Evolutionary conservation across 2,113 vertebrate species (phyloP).

Genomic region (Genyomyrus donnyi): DNA sequence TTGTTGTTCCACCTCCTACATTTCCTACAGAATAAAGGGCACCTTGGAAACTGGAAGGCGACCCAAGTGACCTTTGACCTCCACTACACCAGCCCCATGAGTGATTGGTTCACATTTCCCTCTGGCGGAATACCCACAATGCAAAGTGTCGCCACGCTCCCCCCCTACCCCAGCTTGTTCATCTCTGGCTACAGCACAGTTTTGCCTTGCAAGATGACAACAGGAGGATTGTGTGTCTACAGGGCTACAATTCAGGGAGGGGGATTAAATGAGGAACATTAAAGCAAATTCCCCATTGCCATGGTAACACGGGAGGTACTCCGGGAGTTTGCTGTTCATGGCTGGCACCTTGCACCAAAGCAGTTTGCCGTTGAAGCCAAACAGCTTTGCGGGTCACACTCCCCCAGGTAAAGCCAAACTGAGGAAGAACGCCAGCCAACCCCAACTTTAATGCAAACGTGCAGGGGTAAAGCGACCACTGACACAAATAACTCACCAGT

Average conservation of each 20-base stretch:
- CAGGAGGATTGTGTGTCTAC: constrained; percentile 17
- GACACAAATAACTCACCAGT: neutral
- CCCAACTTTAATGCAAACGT: too few species aligned
- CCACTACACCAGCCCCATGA: neutral
- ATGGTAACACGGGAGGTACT: neutral
- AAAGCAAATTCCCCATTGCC: constrained; percentile 10
- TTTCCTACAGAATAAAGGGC: neutral
- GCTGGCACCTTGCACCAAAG: neutral
- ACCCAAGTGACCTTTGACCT: neutral
- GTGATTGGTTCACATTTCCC: neutral
- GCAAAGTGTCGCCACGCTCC: neutral
- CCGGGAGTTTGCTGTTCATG: too few species aligned
- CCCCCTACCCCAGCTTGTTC: neutral
- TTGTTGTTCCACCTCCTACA: neutral
- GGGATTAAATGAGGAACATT: constrained; percentile 2
- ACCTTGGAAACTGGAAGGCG: neutral
- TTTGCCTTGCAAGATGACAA: constrained; percentile 1
- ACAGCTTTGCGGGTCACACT: neutral
- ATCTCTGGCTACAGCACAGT: neutral
- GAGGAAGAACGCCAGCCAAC: neutral
- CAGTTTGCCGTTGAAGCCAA: neutral
- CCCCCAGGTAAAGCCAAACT: neutral
- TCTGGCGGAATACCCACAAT: neutral
- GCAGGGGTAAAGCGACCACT: neutral
- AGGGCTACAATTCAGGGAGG: neutral